Conservation (phyloP, 2,797 vertebrate species). For the Chelidonichthys spinosus region DNA sequence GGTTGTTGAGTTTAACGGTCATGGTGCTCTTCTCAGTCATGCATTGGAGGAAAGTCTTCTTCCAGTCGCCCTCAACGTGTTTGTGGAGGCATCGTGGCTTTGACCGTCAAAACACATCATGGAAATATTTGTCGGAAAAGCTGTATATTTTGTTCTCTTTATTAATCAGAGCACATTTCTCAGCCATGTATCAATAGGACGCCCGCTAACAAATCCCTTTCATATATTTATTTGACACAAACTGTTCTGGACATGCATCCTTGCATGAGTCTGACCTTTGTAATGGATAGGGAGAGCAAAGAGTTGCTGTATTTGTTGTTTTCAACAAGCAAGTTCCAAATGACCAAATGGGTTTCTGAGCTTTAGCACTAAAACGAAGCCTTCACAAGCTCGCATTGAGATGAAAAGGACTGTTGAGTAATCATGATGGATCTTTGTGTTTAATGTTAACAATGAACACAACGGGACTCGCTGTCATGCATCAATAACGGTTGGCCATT, state of each 20-base stretch:
- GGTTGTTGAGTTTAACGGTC: slow-evolving; percentile 30
- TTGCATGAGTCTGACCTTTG: slow-evolving; percentile 25
- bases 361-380: neutral
- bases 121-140: slow-evolving; percentile 12
- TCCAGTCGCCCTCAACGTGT: slow-evolving; percentile 4
- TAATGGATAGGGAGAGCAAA: slow-evolving; percentile 19
- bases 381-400: slow-evolving; percentile 27
- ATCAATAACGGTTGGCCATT: slow-evolving; percentile 28
- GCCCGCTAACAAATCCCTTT: slow-evolving; percentile 10
- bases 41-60: slow-evolving; percentile 25
- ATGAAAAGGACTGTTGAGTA: slow-evolving; percentile 35
- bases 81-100: neutral
- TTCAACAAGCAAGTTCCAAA: slow-evolving; percentile 25
- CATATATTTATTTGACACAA: slow-evolving; percentile 9
- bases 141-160: slow-evolving; percentile 20
- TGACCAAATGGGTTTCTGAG: slow-evolving; percentile 24
- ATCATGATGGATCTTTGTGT: slow-evolving; percentile 54
- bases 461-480: slow-evolving; percentile 26
- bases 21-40: slow-evolving; percentile 7
- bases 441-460: slow-evolving; percentile 39
- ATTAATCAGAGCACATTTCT: slow-evolving; percentile 12
- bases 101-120: slow-evolving; percentile 19
- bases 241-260: slow-evolving; percentile 12
- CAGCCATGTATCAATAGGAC: slow-evolving; percentile 4
- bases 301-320: slow-evolving; percentile 10